These are phyloP conservation scores for Ictalurus furcatus DNA, from an alignment of 2,113 vertebrate genomes.

Conservation along the genomic window DNA sequence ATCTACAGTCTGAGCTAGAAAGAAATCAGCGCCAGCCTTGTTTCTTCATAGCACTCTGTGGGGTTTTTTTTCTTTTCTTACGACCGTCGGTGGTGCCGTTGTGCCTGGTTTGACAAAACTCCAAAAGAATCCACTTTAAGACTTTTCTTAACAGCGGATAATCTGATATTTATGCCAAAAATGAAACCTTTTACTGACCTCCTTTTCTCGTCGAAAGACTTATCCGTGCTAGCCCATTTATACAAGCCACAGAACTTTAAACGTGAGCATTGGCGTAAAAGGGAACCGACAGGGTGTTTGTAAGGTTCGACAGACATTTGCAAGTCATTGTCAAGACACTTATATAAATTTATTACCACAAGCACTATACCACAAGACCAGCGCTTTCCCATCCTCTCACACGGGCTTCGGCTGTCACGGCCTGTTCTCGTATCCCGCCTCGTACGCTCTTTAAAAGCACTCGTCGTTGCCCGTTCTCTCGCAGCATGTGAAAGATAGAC, in stretches of 20 bases:
- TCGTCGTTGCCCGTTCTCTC: slow-evolving; percentile 6
- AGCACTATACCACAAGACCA: not conserved
- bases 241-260: not conserved
- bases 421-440: slow-evolving; percentile 14
- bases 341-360: slow-evolving; percentile 7
- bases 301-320: not conserved
- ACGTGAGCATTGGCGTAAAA: slow-evolving; percentile 47
- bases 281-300: slow-evolving; percentile 53
- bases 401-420: slow-evolving; percentile 29
- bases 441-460: slow-evolving; percentile 12
- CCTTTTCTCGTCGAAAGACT: not conserved
- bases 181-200: not conserved
- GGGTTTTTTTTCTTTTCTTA: not conserved
- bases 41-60: not conserved
- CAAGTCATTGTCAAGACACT: not conserved
- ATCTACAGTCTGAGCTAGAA: not conserved
- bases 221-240: not conserved
- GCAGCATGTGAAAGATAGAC: slow-evolving; percentile 33
- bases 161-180: not conserved
- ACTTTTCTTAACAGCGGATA: not conserved
- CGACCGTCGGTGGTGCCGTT: not conserved
- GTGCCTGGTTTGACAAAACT: not conserved
- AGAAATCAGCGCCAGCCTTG: not conserved
- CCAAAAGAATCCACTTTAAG: not conserved
- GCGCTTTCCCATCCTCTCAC: slow-evolving; percentile 24